These are phyloP conservation scores for Anthonomus grandis DNA, from an alignment of 1,140 invertebrate genomes.

Conservation along the genomic window DNA sequence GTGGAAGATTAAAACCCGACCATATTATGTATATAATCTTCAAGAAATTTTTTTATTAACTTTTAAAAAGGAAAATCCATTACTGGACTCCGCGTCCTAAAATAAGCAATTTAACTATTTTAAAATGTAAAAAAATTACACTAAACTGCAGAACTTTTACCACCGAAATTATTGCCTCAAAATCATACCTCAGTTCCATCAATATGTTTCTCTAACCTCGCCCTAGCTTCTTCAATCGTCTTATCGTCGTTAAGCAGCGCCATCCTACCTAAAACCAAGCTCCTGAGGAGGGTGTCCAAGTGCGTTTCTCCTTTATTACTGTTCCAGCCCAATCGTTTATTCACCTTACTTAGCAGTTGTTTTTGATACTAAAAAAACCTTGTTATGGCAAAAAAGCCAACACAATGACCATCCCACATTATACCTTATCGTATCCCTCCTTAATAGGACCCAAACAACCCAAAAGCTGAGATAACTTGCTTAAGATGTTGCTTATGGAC, in stretches of 20 bases:
- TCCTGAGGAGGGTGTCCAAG: conserved; percentile 78
- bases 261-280: conserved; percentile 77
- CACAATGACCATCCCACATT: neutral
- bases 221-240: conserved; percentile 72
- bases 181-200: conserved; percentile 25
- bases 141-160: too few relatives aligned
- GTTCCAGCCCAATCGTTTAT: conserved; percentile 74
- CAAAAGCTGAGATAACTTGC: conserved; percentile 70
- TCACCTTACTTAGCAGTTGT: conserved; percentile 68
- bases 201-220: conserved; percentile 69
- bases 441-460: conserved; percentile 76
- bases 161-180: too few relatives aligned
- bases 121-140: too few relatives aligned
- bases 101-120: too few relatives aligned
- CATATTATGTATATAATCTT: too few relatives aligned
- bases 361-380: conserved; percentile 57
- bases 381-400: too few relatives aligned
- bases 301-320: conserved; percentile 71
- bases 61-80: too few relatives aligned
- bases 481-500: conserved; percentile 75
- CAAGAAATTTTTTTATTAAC: too few relatives aligned
- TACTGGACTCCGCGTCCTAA: too few relatives aligned
- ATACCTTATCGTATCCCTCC: conserved; percentile 62
- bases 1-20: neutral
- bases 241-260: conserved; percentile 75